Base-by-base conservation (phyloP, 1,140 invertebrate species). In the Drosophila kurseongensis region DNA sequence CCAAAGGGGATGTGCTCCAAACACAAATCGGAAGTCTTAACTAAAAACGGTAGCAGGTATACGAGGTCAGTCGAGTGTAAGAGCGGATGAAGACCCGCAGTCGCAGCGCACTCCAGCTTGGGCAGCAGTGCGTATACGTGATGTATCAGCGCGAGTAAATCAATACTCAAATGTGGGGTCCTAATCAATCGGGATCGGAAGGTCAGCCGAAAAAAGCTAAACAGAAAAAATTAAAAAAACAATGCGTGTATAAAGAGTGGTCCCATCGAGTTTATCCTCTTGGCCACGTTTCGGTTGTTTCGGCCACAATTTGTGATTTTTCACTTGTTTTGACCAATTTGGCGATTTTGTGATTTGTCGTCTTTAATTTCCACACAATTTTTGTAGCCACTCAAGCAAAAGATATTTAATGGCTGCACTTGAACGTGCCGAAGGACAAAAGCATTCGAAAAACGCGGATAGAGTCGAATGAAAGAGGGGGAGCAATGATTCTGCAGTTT, bases 281-380 rank as follows among this genome's bases (percentile, higher is more conserved):
- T 83, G 58, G 50, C 68, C 69, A 84, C 84, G 84, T 89, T 78
- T 59, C 45, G 68, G 40, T 56, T 75, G 18, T 58, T 66, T 29
- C 38, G 74, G 54, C 60, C 60, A 59, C 74, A 78, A 85, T 78
- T 82, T 79, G 72, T 86, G 83, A 86, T 86, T 73, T 86, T 77
- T 75, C 72, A 88, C 80, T 89, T 89, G 68, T 83, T 83, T 80
- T 84, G 68, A 74, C 84, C 84, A 89, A 89, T 89, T 89, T 89
- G 65, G 55, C 50, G 84, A 80, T 80, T 89, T 84, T 77, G 48
- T 72, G 69, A 90, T 75, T 83, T 88, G 62, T 67, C 62, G 67
- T 67, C 72, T 89, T 80, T 88, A 80, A 89, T 84, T 88, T 52
- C 68, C 60, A 54, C 68, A 66, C 51, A 62, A 78, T 88, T 88